Base-by-base conservation (phyloP, 2,888 invertebrate species). In the Vannuccia rotundouncinata region DNA sequence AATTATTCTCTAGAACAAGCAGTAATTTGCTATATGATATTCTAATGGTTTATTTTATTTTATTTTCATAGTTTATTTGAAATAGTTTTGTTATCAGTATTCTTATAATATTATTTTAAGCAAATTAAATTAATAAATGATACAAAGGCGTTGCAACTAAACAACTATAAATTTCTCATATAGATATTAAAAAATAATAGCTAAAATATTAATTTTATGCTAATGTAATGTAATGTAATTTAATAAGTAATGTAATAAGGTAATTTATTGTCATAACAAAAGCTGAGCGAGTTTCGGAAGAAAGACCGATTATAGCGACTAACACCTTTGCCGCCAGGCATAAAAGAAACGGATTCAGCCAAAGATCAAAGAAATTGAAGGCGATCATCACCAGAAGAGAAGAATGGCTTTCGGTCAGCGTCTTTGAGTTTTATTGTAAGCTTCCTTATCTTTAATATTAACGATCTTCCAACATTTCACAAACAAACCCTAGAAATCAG, bases 391-490 rank as follows among this genome's bases (percentile, higher is more conserved):
- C n/a, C n/a, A n/a, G n/a, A n/a, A n/a, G n/a, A n/a, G n/a, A n/a
- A n/a, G 45, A 75, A 10, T 75, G 17, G 1, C 29, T 17, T 1
- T 1, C 75, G 1, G 5, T 75, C 75, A 75, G 75, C n/a, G 17
- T 75, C 75, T 10, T 75, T 75, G 25, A 75, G 75, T 17, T 17
- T 1, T 2, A 2, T n/a, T 75, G 75, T 75, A 28, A 28, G 30
- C 1, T 1, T 0, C 13, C 1, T 29, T 1, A 75, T 17, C 30
- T 1, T 17, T 1, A 30, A 28, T 29, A 30, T 75, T 75, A 22
- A 75, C 17, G 27, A 17, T 75, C 75, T 75, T 75, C 75, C 75
- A 75, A 30, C 29, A 75, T 17, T 75, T 75, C 0, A 2, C 17
- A 1, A 75, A 29, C 1, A 1, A 1, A 29, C 1, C 2, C 1